Evolutionary conservation across 2,113 vertebrate genomes (phyloP).

Genomic region (Nanorana parkeri): DNA sequence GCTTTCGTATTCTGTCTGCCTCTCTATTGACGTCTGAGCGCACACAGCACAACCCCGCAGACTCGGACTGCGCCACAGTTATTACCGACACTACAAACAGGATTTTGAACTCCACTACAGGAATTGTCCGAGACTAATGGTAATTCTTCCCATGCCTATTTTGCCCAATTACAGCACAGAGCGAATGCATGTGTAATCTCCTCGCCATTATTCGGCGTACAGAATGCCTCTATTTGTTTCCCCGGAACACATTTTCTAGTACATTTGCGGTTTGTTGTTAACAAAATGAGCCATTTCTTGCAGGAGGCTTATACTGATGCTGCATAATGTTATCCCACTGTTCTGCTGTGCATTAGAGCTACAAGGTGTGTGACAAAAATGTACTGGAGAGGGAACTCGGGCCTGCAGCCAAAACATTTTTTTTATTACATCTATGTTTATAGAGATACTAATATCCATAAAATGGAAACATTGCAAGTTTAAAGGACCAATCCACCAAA

Average conservation of each 20-base stretch:
- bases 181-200: slow-evolving; percentile 24
- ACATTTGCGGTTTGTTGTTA: slow-evolving; percentile 5
- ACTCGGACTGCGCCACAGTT: background rate
- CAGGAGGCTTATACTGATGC: background rate
- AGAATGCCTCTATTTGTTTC: slow-evolving; percentile 35
- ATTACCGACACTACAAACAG: background rate
- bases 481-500: no score
- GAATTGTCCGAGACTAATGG: slow-evolving; percentile 21
- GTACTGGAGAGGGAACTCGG: background rate
- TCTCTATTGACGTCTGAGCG: background rate
- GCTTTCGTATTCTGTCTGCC: background rate
- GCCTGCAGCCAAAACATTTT: background rate
- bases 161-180: slow-evolving; percentile 11
- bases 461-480: no score
- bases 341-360: background rate
- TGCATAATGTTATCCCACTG: background rate
- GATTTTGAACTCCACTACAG: background rate
- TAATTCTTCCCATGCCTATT: slow-evolving; percentile 26
- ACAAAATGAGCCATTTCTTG: background rate
- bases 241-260: background rate
- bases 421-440: no score
- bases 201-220: background rate
- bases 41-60: background rate
- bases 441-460: no score
- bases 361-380: background rate